Percentiles rank a stretch among this genome's conserved stretches.
Evolutionary conservation across 1,140 invertebrate genomes (phyloP).

Genomic region (Tetraneura akinire): DNA sequence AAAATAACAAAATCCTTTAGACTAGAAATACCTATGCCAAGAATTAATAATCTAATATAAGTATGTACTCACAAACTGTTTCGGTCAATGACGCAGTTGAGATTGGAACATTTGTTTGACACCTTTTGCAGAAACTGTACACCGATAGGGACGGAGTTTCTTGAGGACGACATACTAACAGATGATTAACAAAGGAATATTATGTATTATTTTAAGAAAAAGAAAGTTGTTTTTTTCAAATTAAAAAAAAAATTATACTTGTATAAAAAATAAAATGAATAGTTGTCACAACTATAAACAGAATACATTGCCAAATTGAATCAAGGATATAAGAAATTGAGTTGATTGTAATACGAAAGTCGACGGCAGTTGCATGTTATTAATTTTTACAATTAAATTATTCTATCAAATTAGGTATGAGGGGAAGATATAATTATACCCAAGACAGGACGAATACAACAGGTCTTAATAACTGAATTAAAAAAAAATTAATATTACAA

Average conservation of each 20-base stretch:
- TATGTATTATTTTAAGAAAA: too few species aligned
- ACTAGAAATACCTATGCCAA: too few species aligned
- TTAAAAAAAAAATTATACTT: too few species aligned
- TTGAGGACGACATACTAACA: neutral
- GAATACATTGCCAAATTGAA: neutral
- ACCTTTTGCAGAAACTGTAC: conserved; percentile 31
- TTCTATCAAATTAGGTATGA: too few species aligned
- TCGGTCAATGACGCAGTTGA: neutral
- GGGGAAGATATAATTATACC: neutral
- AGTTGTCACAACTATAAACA: neutral
- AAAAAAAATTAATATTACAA: too few species aligned
- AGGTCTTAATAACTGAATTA: too few species aligned
- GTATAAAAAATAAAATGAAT: too few species aligned
- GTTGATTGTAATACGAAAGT: neutral
- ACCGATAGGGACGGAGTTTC: conserved; percentile 17
- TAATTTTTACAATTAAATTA: neutral
- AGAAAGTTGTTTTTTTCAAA: too few species aligned
- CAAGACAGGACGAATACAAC: neutral
- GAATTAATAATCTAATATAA: too few species aligned
- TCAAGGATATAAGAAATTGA: neutral
- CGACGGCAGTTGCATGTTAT: neutral
- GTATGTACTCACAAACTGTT: conserved; percentile 31
- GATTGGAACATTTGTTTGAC: neutral
- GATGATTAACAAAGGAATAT: neutral
- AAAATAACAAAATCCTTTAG: too few species aligned